These are phyloP conservation scores for Venustaconcha ellipsiformis DNA, from an alignment of 1,140 invertebrate species.

Conservation along the genomic window DNA sequence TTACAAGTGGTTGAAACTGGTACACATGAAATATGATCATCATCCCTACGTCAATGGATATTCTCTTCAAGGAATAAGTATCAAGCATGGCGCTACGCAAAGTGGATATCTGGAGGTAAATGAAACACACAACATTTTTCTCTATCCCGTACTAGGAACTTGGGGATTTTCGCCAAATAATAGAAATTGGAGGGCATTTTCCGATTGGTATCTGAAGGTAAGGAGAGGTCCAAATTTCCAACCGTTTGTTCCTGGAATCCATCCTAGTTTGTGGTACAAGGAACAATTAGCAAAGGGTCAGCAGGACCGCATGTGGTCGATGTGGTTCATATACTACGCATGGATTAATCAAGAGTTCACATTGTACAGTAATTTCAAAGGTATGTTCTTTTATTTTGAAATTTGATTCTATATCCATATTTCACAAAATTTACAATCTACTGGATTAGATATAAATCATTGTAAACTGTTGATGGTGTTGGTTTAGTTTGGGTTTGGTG, in stretches of 20 bases:
- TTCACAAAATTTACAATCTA: too few relatives aligned
- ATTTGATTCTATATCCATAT: too few relatives aligned
- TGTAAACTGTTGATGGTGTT: too few relatives aligned
- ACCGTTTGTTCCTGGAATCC: constrained; percentile 37
- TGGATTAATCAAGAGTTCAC: constrained; percentile 31
- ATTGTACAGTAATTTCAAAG: constrained; percentile 25
- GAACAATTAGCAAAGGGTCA: constrained; percentile 13
- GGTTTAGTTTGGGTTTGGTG: too few relatives aligned
- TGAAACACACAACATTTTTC: constrained; percentile 5
- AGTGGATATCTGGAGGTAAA: too few relatives aligned
- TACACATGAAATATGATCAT: background rate
- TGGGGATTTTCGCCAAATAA: constrained; percentile 50
- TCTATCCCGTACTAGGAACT: constrained; percentile 45
- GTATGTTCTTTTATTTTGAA: background rate
- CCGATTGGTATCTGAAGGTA: constrained; percentile 38
- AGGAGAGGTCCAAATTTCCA: constrained; percentile 17
- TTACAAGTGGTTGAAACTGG: background rate
- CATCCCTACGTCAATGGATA: constrained; percentile 39
- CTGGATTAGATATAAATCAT: too few relatives aligned
- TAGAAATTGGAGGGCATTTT: constrained; percentile 40
- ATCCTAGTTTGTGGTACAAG: constrained; percentile 34
- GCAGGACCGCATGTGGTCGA: constrained; percentile 44
- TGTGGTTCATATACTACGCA: constrained; percentile 51
- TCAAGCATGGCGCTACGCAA: constrained; percentile 22
- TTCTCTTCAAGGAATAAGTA: constrained; percentile 34